Evolutionary conservation across 2,888 invertebrate genomes (phyloP), one percentile per base, ranked within the genome.

Genomic region (Adelognathus sp.): DNA sequence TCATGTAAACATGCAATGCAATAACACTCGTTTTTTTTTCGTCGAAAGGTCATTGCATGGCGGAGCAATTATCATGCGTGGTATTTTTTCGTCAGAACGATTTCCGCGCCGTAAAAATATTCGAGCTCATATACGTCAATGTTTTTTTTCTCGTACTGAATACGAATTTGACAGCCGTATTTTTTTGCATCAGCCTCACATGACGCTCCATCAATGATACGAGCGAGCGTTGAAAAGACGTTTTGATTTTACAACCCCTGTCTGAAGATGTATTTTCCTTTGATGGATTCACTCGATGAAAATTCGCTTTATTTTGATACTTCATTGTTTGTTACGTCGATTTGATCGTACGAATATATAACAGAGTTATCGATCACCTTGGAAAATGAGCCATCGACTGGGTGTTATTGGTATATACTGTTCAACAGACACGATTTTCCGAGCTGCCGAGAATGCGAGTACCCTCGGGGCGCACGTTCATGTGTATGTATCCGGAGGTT

Each of bases 351-450:
- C 18, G 29, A 11, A 44, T 44, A 24, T 24, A 50, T 50, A 6
- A 21, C 11, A 39, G 24, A 61, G 44, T 69, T 61, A 33, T 61
- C 60, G 33, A 69, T 69, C 69, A 61, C 52, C 60, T 33, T 6
- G 67, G 27, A 6, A 61, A 50, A 50, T 50, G 21, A 50, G n/a
- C 50, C n/a, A 9, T 24, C 11, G 11, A 50, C 21, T 75, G 60
- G 44, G 11, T 44, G 27, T 36, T 33, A 7, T 14, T 21, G 9
- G 11, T 7, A 33, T 44, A 31, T 29, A 21, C 5, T 31, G 33
- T 66, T 64, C 50, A 27, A 54, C 60, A 46, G 67, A 72, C 54
- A 54, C 64, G 39, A 66, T 77, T 77, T 77, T 67, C 44, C 66
- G 61, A 27, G 29, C 41, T 66, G 72, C 67, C 44, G 56, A 31